phyloP scores from a whole-genome alignment of 2,888 invertebrate species.

The Caenorhabditis macrosperma region DNA sequence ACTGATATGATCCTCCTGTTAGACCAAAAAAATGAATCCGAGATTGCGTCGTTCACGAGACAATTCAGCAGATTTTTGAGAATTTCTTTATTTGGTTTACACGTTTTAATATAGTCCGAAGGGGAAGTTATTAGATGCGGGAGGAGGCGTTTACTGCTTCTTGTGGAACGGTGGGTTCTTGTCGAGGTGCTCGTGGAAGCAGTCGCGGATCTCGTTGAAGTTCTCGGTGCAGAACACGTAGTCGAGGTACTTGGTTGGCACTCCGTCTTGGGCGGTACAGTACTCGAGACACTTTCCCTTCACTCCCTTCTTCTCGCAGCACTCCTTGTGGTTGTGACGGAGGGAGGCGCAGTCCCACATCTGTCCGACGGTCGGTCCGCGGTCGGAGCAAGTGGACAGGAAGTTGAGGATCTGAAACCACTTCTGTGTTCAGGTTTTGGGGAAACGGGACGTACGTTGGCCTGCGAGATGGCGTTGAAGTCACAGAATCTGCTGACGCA shows the following conservation, averaged over 20 bases:
- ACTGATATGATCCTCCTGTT: neutral
- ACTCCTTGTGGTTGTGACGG: conserved; percentile 74
- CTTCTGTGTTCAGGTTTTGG: neutral
- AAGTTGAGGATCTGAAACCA: conserved; percentile 73
- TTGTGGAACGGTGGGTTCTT: conserved; percentile 77
- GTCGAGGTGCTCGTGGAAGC: conserved; percentile 76
- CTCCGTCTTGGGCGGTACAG: conserved; percentile 79
- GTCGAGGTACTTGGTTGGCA: conserved; percentile 77
- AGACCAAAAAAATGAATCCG: too few relatives aligned
- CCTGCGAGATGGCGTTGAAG: conserved; percentile 73
- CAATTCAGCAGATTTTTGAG: neutral
- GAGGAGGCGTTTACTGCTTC: conserved; percentile 60
- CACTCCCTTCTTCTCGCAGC: conserved; percentile 71
- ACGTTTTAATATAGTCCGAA: neutral
- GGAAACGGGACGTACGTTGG: conserved; percentile 27
- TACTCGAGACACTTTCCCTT: conserved; percentile 74
- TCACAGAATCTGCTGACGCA: conserved; percentile 78
- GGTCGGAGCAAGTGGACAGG: conserved; percentile 75
- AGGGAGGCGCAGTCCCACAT: conserved; percentile 80
- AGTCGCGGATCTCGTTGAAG: conserved; percentile 78
- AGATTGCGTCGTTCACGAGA: neutral
- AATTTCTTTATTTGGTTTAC: conserved; percentile 4
- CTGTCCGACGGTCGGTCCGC: conserved; percentile 79
- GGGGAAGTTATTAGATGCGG: conserved; percentile 1
- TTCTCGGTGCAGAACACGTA: conserved; percentile 77